Evolutionary conservation across 2,113 vertebrate species (phyloP), one percentile per base, ranked within the genome.

Genomic region (Tringa solitaria): DNA sequence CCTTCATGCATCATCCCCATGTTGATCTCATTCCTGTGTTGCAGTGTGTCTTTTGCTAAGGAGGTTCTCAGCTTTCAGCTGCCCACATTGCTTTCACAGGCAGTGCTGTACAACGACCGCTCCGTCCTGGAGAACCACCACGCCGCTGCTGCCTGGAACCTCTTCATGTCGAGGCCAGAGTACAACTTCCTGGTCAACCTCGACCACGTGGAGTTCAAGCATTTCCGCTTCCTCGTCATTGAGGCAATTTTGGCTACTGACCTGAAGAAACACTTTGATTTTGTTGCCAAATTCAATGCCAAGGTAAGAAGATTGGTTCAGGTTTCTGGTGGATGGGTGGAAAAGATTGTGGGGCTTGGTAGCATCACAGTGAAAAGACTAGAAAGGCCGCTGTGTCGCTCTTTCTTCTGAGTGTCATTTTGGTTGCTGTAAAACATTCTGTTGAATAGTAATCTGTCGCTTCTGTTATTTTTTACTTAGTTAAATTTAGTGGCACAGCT

Each of bases 191-290:
- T 99, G 90, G 97, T 98, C 95, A 99, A 99, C 97, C 98, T 99
- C 22, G 98, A 99, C 94, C 99, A 99, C 0, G 98, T 99, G 96
- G 99, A 99, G 95, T 99, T 99, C 97, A 99, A 99, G 90, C 99
- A 99, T 84, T 99, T 99, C 94, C 99, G 99, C 56, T 99, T 99
- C 97, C 98, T 99, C 43, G 99, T 99, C 92, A 99, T 99, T 13
- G 99, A 99, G 97, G 99, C 99, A 63, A 99, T 99, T 88, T 98
- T 99, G 91, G 99, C 99, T 91, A 99, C 99, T 6, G 99, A 99
- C 95, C 98, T 99, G 72, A 99, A 99, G 98, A 99, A 99, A 96
- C 99, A 99, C 97, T 99, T 99, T 63, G 99, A 99, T 97, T 99
- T 99, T 20, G 98, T 99, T 23, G 99, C 99, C 51, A 99, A 98